Conservation (phyloP, 2,797 vertebrate species). For the Myripristis murdjan region DNA sequence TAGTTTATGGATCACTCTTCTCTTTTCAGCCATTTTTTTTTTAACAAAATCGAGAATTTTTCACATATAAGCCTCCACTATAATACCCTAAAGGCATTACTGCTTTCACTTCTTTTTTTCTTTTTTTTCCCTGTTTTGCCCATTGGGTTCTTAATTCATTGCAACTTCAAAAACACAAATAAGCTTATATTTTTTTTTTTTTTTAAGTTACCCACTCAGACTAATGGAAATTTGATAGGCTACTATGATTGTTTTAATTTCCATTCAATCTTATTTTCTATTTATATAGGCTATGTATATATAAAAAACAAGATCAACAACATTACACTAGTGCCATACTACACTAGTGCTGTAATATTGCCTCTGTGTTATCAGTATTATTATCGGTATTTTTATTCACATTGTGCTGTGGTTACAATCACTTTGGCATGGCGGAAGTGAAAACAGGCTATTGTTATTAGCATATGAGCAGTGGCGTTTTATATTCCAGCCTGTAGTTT, state of each 20-base stretch:
- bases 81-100: neutral
- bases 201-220: no score
- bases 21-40: neutral
- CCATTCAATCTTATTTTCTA: neutral
- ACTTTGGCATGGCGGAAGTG: neutral
- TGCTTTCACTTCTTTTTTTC: neutral
- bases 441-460: neutral
- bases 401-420: neutral
- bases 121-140: neutral
- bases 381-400: neutral
- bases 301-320: conserved; percentile 3
- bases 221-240: neutral
- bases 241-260: conserved; percentile 6
- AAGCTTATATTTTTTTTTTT: neutral
- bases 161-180: neutral
- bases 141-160: neutral
- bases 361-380: neutral
- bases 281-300: no score
- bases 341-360: neutral
- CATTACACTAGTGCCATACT: neutral
- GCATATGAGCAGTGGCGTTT: neutral
- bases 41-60: conserved; percentile 5
- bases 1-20: neutral
- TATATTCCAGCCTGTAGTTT: neutral
- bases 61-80: neutral